Evolutionary conservation across 2,888 invertebrate genomes (phyloP).

Genomic region (Doris montereyensis): DNA sequence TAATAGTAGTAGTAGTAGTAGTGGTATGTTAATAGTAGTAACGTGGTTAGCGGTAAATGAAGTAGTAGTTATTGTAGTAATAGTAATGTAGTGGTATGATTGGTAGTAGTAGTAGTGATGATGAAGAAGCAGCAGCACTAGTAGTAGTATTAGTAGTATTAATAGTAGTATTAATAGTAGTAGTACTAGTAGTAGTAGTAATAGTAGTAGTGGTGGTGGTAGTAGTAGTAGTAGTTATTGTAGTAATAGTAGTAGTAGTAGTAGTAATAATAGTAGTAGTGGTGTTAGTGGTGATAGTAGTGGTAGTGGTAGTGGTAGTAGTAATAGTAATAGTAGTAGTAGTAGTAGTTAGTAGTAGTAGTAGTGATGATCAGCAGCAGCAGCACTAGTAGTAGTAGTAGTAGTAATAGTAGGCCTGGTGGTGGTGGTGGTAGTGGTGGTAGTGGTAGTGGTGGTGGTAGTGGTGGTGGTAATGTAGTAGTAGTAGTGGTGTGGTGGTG

Average conservation of each 20-base stretch:
- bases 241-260: too few species aligned
- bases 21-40: neutral
- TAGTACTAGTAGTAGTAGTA: constrained; percentile 23
- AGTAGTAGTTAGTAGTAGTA: too few species aligned
- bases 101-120: neutral
- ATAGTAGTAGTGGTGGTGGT: constrained; percentile 23
- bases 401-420: too few species aligned
- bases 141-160: too few species aligned
- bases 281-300: too few species aligned
- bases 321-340: neutral
- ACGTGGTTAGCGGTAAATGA: neutral
- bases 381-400: too few species aligned
- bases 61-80: neutral
- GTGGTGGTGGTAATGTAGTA: too few species aligned
- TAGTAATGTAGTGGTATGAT: neutral
- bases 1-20: neutral
- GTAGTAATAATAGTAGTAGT: too few species aligned
- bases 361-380: too few species aligned
- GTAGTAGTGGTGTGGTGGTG: too few species aligned
- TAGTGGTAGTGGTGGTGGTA: constrained; percentile 22
- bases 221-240: neutral
- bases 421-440: too few species aligned
- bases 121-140: too few species aligned
- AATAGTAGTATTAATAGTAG: constrained; percentile 15
- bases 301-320: neutral